A percentile compares a stretch with the other conserved stretches of the same genome.
Conservation (phyloP, 2,113 vertebrate genomes). For the Bungarus multicinctus region DNA sequence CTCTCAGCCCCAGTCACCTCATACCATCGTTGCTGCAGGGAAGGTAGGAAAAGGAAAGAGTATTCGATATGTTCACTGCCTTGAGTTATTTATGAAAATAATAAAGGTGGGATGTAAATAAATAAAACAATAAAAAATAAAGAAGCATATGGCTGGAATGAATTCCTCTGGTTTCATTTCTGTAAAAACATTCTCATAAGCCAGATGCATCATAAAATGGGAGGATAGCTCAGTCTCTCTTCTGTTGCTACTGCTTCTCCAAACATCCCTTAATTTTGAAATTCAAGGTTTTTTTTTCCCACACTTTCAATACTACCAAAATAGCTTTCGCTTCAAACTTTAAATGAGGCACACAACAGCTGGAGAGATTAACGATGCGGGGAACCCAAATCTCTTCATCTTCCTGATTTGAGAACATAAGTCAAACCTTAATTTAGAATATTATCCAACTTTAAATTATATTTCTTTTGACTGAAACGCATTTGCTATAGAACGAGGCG, state of each 20-base stretch:
- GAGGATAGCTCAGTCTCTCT: not conserved
- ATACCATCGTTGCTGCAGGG: not conserved
- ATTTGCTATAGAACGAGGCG: slow-evolving; percentile 32
- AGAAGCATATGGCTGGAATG: not conserved
- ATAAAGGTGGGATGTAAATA: not conserved
- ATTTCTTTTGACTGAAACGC: slow-evolving; percentile 38
- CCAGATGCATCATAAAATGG: no score
- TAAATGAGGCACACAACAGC: not conserved
- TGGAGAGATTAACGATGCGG: slow-evolving; percentile 35
- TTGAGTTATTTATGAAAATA: not conserved
- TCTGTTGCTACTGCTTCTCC: not conserved
- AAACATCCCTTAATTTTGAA: not conserved
- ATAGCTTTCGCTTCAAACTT: slow-evolving; percentile 3
- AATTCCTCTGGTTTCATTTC: not conserved
- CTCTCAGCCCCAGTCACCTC: not conserved
- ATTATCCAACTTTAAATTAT: slow-evolving; percentile 33
- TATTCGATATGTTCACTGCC: not conserved
- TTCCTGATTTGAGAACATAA: slow-evolving; percentile 38
- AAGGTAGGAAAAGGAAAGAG: not conserved
- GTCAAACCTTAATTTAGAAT: slow-evolving; percentile 43
- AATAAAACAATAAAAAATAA: not conserved
- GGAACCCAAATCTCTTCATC: slow-evolving; percentile 33
- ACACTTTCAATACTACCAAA: not conserved
- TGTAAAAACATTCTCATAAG: not conserved
- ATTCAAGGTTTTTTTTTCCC: not conserved